Conservation (phyloP, 2,888 invertebrate genomes). For the Caenorhabditis sp. region DNA sequence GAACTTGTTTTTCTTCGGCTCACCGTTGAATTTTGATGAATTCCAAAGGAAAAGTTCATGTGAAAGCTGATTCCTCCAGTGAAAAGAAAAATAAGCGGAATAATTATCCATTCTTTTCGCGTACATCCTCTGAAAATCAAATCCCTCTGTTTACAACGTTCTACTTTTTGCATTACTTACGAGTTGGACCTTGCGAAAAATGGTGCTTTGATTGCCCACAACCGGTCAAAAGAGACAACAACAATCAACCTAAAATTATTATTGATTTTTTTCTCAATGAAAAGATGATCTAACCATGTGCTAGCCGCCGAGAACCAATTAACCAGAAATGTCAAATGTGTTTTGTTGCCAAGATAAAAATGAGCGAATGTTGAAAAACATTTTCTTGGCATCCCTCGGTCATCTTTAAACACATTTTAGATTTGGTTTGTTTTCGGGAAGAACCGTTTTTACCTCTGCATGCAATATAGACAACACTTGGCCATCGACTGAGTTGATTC, state of each 20-base stretch:
- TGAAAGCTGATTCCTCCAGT: conserved; percentile 43
- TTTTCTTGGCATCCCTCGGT: neutral
- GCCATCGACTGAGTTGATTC: conserved; percentile 47
- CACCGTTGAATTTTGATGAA: conserved; percentile 24
- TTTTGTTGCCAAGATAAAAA: conserved; percentile 45
- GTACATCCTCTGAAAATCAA: conserved; percentile 22
- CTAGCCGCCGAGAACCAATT: conserved; percentile 56
- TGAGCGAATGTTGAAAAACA: conserved; percentile 40
- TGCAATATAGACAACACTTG: neutral
- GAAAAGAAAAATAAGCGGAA: conserved; percentile 40
- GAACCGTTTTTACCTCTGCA: conserved; percentile 13
- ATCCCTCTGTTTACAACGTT: conserved; percentile 1
- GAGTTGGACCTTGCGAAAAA: conserved; percentile 44
- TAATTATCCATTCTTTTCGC: conserved; percentile 30
- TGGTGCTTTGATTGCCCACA: conserved; percentile 59
- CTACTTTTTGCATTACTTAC: conserved; percentile 21
- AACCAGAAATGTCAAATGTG: conserved; percentile 46
- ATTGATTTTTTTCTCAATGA: neutral
- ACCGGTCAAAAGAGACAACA: conserved; percentile 55
- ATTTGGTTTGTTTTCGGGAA: neutral
- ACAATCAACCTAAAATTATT: conserved; percentile 50
- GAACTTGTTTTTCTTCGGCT: neutral
- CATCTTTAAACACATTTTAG: conserved; percentile 8
- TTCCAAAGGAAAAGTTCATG: conserved; percentile 43
- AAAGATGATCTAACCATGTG: conserved; percentile 42